These are phyloP conservation scores for Oophaga sylvatica DNA, from an alignment of 2,797 vertebrate species.

Conservation along the genomic window DNA sequence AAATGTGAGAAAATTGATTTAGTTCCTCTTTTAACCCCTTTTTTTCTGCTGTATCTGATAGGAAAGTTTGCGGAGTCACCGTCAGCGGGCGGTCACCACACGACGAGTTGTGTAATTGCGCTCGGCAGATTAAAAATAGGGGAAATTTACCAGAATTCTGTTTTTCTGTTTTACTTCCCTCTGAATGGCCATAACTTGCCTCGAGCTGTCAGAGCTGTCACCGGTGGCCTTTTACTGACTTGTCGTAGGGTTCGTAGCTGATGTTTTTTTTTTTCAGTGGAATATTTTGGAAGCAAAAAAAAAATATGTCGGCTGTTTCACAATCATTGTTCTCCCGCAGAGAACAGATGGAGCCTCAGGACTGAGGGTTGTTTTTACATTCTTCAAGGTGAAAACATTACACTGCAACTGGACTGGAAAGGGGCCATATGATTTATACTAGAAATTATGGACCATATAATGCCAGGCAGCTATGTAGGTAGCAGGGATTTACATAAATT, in stretches of 20 bases:
- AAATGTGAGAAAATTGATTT: neutral
- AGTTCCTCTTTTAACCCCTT: neutral
- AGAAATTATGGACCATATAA: too few relatives aligned
- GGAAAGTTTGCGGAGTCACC: neutral
- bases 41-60: neutral
- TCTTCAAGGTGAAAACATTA: neutral
- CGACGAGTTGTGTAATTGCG: neutral
- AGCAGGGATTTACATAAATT: too few relatives aligned
- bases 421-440: too few relatives aligned
- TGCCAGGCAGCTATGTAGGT: too few relatives aligned
- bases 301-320: neutral
- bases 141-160: neutral
- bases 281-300: neutral
- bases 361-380: neutral
- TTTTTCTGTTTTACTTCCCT: constrained; percentile 9
- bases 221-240: neutral
- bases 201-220: neutral
- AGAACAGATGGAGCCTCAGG: neutral
- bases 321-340: neutral
- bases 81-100: neutral
- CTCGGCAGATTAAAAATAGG: neutral
- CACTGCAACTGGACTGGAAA: too few relatives aligned
- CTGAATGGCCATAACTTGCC: neutral
- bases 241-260: neutral
- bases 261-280: neutral